Evolutionary conservation across 53 echinoderm and acorn worm species (phyloP).

Genomic region (Arbacia lixula): DNA sequence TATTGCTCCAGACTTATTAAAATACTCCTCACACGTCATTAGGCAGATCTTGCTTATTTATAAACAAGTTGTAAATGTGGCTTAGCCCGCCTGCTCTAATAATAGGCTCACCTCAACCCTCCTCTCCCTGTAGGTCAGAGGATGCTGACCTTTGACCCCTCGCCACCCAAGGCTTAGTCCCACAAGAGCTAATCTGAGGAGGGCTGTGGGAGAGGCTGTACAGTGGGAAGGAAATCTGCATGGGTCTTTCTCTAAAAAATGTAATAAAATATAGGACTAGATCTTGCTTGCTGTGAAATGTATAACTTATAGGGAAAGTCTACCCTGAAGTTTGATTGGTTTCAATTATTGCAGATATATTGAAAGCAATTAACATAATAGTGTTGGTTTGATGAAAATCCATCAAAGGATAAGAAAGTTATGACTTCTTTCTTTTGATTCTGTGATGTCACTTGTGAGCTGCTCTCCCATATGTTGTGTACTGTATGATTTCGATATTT

Average conservation of each 20-base stretch:
- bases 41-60: slow-evolving; percentile 34
- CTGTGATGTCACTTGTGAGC: too few species aligned
- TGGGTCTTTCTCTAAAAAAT: not conserved
- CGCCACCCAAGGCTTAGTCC: slow-evolving; percentile 33
- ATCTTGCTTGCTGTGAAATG: too few species aligned
- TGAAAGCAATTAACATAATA: too few species aligned
- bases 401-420: too few species aligned
- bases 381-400: too few species aligned
- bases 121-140: slow-evolving; percentile 41
- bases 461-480: too few species aligned
- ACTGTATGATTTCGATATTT: too few species aligned
- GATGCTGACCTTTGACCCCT: slow-evolving; percentile 28
- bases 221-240: not conserved
- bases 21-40: slow-evolving; percentile 1
- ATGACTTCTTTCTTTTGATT: too few species aligned
- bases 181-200: not conserved
- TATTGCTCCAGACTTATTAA: slow-evolving; percentile 15
- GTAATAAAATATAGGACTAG: too few species aligned
- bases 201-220: not conserved
- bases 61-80: slow-evolving; percentile 43
- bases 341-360: too few species aligned
- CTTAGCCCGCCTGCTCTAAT: slow-evolving; percentile 14
- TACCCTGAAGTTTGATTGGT: too few species aligned
- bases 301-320: too few species aligned
- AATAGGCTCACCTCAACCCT: slow-evolving; percentile 41